phyloP scores from a whole-genome alignment of 1,140 invertebrate species.

The Brachionus asplanchnoidis region DNA sequence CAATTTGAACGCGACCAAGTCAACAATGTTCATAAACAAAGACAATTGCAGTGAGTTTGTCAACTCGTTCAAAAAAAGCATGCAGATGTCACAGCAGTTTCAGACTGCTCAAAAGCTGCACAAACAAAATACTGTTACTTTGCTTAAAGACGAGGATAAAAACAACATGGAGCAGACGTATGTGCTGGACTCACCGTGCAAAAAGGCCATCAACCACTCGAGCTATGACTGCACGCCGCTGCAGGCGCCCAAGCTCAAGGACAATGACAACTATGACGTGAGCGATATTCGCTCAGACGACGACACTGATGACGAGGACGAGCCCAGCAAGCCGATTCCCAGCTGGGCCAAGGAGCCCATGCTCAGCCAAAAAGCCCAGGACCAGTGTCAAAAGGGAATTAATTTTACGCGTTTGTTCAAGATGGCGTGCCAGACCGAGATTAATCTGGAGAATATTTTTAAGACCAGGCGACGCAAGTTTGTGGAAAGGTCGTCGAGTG shows the following conservation, averaged over 20 bases:
- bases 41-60: constrained; percentile 22
- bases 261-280: constrained; percentile 46
- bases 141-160: background rate
- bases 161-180: constrained; percentile 1
- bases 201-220: background rate
- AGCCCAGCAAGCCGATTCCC: constrained; percentile 46
- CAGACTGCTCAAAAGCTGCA: background rate
- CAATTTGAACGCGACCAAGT: background rate
- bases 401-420: constrained; percentile 35
- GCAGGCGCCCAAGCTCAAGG: constrained; percentile 1
- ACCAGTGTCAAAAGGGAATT: background rate
- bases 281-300: constrained; percentile 46
- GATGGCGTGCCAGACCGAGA: background rate
- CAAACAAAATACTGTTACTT: constrained; percentile 11
- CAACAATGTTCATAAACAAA: background rate
- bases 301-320: constrained; percentile 45
- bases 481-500: constrained; percentile 20
- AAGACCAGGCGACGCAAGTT: constrained; percentile 25
- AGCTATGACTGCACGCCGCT: constrained; percentile 20
- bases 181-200: background rate
- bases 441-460: constrained; percentile 19
- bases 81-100: background rate
- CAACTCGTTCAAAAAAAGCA: constrained; percentile 30
- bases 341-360: constrained; percentile 45
- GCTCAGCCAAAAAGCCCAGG: constrained; percentile 41